Evolutionary conservation across 2,113 vertebrate genomes (phyloP).

Genomic region (Catharus minimus): DNA sequence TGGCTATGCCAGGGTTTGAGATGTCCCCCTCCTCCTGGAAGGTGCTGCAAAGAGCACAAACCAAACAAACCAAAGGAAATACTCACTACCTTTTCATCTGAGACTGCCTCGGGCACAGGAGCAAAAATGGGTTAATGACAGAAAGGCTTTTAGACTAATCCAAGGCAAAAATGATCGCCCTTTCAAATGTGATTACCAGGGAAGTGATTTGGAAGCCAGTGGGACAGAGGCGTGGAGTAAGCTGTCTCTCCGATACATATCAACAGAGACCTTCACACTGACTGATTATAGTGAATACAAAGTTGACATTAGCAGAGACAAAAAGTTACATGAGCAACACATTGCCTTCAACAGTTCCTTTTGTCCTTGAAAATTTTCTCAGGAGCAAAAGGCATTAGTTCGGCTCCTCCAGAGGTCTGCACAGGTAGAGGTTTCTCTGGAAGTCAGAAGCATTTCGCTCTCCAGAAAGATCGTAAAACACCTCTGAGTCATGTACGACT

Average conservation of each 20-base stretch:
- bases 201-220: constrained; percentile 38
- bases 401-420: not conserved
- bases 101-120: not conserved
- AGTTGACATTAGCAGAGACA: constrained; percentile 55
- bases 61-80: not conserved
- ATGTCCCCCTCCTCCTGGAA: not conserved
- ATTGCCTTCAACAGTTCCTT: not conserved
- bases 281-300: constrained; percentile 53
- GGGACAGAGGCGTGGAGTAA: constrained; percentile 11
- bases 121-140: constrained; percentile 15
- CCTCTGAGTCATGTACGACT: accelerated
- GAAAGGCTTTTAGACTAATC: constrained; percentile 35
- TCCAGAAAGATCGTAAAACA: not conserved
- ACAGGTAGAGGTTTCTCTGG: not conserved
- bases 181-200: constrained; percentile 28
- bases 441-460: not conserved
- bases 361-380: constrained; percentile 17
- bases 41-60: not conserved
- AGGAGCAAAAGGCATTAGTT: not conserved
- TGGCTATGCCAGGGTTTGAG: not conserved
- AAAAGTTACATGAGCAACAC: constrained; percentile 21
- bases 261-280: constrained; percentile 51
- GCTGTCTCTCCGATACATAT: constrained; percentile 30
- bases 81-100: not conserved
- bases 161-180: not conserved